Conservation (phyloP, 2,888 invertebrate species). For the Epinotia demarniana region DNA sequence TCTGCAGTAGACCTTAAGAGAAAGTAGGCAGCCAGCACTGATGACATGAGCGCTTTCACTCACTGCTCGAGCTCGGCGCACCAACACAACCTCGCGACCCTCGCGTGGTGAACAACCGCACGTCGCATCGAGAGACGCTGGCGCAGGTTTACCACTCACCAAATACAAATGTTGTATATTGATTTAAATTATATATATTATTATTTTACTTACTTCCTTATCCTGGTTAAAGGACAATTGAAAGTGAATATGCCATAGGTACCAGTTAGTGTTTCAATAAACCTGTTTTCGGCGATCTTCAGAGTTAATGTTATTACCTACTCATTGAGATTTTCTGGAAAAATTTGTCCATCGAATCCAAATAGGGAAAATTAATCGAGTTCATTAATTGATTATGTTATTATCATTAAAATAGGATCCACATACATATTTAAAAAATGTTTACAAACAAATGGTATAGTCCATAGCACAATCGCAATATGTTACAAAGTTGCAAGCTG, state of each 20-base stretch:
- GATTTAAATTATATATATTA: too few relatives aligned
- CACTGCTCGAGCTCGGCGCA: too few relatives aligned
- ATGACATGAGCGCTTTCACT: slow-evolving; percentile 39
- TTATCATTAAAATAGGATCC: not conserved
- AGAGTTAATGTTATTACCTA: too few relatives aligned
- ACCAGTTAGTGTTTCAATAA: too few relatives aligned
- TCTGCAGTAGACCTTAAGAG: slow-evolving; percentile 26
- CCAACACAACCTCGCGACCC: slow-evolving; percentile 22
- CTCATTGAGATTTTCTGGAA: too few relatives aligned
- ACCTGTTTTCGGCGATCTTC: too few relatives aligned
- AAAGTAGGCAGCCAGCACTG: slow-evolving; percentile 26
- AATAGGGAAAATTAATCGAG: too few relatives aligned
- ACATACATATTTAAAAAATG: not conserved
- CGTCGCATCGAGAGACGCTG: not conserved
- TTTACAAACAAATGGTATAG: not conserved
- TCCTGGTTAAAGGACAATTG: too few relatives aligned
- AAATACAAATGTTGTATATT: not conserved
- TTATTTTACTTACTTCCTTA: too few relatives aligned
- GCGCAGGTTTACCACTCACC: not conserved
- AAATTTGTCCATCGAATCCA: too few relatives aligned
- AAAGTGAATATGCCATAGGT: too few relatives aligned
- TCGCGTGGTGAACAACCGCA: slow-evolving; percentile 11
- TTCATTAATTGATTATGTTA: not conserved
- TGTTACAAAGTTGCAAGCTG: too few relatives aligned
- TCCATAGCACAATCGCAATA: not conserved